Percentiles rank a stretch among this genome's conserved stretches.
phyloP scores from a whole-genome alignment of 2,888 invertebrate genomes.

The Trachelus troglodyta region DNA sequence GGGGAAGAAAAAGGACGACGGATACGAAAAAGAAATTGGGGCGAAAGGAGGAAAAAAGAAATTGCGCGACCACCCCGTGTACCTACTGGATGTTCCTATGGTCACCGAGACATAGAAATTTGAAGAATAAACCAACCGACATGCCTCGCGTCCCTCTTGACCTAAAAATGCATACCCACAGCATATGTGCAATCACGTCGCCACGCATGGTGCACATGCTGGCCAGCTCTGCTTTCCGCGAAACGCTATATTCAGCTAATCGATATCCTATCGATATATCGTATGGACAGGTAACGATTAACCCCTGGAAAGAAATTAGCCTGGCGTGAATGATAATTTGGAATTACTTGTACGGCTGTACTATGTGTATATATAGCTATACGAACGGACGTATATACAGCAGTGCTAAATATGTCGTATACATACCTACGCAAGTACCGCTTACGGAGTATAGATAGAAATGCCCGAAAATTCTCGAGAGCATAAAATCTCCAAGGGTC shows the following conservation, averaged over 20 bases:
- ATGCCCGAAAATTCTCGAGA: not conserved
- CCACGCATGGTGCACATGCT: not conserved
- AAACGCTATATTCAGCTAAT: not conserved
- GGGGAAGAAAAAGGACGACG: not conserved
- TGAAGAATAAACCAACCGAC: not conserved
- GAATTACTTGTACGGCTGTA: no score
- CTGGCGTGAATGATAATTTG: no score
- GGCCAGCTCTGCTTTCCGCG: not conserved
- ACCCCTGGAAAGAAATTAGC: no score
- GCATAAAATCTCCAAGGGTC: not conserved
- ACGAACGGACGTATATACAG: no score
- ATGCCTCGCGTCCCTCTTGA: not conserved
- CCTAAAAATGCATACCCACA: not conserved
- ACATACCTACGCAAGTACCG: no score
- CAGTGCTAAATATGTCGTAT: no score
- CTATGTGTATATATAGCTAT: no score
- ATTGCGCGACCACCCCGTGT: no score
- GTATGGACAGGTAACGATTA: no score
- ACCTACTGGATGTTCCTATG: not conserved
- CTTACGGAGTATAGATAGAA: not conserved
- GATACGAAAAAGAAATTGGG: slow-evolving; percentile 6
- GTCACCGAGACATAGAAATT: not conserved
- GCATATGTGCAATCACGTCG: not conserved
- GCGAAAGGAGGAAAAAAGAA: not conserved
- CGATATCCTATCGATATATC: not conserved